Conservation (phyloP, 2,888 invertebrate species). For the Sphecodes monilicornis region DNA sequence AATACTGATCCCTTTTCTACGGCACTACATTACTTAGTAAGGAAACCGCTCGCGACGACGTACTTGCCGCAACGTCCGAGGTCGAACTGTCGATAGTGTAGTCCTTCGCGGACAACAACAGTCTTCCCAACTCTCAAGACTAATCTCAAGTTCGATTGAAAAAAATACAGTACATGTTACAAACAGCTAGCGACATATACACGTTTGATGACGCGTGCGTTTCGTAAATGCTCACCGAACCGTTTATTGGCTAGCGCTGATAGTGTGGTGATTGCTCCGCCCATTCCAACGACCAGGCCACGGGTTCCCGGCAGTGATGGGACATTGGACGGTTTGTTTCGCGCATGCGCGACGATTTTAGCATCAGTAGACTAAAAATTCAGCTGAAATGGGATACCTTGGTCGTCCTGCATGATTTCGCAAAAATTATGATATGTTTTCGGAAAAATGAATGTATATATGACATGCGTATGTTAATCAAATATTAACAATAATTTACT, state of each 20-base stretch:
- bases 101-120: slow-evolving; percentile 52
- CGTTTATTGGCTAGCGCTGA: slow-evolving; percentile 62
- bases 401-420: too few species aligned
- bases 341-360: too few species aligned
- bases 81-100: slow-evolving; percentile 35
- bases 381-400: too few species aligned
- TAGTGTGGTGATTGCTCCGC: slow-evolving; percentile 76
- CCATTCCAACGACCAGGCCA: too few species aligned
- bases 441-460: too few species aligned
- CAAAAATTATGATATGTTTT: too few species aligned
- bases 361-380: too few species aligned
- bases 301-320: too few species aligned
- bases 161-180: slow-evolving; percentile 59
- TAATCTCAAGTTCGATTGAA: slow-evolving; percentile 55
- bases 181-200: slow-evolving; percentile 53
- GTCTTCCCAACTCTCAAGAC: slow-evolving; percentile 59
- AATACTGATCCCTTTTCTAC: slow-evolving; percentile 33
- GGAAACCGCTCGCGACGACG: slow-evolving; percentile 25
- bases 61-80: slow-evolving; percentile 38
- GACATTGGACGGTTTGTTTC: too few species aligned
- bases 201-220: slow-evolving; percentile 50
- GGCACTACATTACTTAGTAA: slow-evolving; percentile 40
- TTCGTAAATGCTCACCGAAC: slow-evolving; percentile 52
- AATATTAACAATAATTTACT: too few species aligned
- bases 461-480: too few species aligned